Conservation (phyloP, 2,113 vertebrate species). For the Pelodiscus sinensis region DNA sequence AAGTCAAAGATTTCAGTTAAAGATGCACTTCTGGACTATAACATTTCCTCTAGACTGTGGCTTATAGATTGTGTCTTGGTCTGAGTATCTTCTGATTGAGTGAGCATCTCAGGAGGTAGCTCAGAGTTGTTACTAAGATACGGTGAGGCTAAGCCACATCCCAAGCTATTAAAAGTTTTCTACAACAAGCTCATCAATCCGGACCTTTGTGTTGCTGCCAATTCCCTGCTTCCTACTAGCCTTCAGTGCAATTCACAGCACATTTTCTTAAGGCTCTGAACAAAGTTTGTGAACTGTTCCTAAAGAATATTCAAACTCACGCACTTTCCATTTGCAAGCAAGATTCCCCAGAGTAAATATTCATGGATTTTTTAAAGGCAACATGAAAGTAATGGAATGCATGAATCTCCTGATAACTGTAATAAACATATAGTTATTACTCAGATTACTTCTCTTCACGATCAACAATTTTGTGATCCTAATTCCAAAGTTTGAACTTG, state of each 20-base stretch:
- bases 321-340: not conserved
- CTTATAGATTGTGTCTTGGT: not conserved
- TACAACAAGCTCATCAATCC: not conserved
- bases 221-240: not conserved
- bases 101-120: not conserved
- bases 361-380: not conserved
- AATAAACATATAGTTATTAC: not conserved
- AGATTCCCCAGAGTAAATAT: not conserved
- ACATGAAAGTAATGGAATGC: accelerated
- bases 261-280: not conserved
- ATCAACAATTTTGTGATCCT: not conserved
- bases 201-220: not conserved
- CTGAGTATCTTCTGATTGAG: not conserved
- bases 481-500: not conserved
- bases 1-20: not conserved
- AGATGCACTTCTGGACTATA: not conserved
- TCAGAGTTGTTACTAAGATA: not conserved
- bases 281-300: not conserved
- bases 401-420: not conserved
- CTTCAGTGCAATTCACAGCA: not conserved
- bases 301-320: not conserved
- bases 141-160: not conserved
- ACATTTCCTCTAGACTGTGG: not conserved
- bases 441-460: not conserved
- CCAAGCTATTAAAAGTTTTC: not conserved